phyloP scores from a whole-genome alignment of 2,888 invertebrate species.

The Cantharis lateralis region DNA sequence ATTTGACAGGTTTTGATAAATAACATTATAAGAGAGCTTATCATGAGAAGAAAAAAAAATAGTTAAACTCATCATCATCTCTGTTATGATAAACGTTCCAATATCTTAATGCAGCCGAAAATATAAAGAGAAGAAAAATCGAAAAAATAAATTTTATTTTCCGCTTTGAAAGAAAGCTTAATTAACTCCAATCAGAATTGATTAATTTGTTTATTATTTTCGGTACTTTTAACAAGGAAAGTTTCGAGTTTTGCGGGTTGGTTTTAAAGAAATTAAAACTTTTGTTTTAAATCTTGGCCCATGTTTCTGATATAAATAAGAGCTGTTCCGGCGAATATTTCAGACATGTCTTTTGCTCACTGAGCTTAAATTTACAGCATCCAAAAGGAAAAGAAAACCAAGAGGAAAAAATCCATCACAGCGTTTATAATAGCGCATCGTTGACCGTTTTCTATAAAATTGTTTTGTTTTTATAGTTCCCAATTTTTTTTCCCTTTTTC shows the following conservation, averaged over 20 bases:
- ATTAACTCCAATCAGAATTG: background rate
- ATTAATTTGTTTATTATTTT: background rate
- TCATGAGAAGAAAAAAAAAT: background rate
- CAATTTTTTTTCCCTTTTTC: background rate
- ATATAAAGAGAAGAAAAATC: background rate
- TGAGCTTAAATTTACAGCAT: slow-evolving; percentile 3
- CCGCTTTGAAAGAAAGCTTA: background rate
- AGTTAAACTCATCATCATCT: background rate
- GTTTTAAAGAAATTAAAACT: slow-evolving; percentile 15
- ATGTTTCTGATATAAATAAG: slow-evolving; percentile 13
- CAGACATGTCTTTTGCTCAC: slow-evolving; percentile 8
- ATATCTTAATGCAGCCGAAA: background rate
- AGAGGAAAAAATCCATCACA: background rate
- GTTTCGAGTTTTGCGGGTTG: background rate
- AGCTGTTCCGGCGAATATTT: slow-evolving; percentile 12
- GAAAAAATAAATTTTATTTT: background rate
- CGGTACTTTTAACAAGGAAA: background rate
- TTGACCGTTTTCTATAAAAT: background rate
- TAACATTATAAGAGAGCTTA: background rate
- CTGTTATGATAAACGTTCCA: background rate
- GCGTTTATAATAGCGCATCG: background rate
- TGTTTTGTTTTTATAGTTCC: background rate
- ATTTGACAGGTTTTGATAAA: background rate
- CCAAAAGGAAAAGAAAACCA: background rate
- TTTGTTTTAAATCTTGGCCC: slow-evolving; percentile 10